Percentiles rank a stretch among this genome's conserved stretches.
These are phyloP conservation scores for Acanthosepion pharaonis DNA, from an alignment of 2,888 invertebrate species.

Conservation along the genomic window DNA sequence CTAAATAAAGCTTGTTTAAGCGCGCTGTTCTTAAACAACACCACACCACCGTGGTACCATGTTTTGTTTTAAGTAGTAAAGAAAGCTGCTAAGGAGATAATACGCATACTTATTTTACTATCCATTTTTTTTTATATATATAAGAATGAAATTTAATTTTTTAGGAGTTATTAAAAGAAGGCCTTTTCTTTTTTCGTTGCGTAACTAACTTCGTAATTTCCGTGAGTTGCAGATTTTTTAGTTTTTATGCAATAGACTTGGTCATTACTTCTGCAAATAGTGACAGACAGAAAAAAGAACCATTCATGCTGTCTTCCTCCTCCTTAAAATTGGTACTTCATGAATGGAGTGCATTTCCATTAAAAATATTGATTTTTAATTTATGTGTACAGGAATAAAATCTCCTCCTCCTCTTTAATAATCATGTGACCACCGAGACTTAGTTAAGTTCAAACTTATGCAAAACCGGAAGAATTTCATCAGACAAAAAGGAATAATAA, in stretches of 20 bases:
- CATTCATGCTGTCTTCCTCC: not conserved
- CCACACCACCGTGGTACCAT: not conserved
- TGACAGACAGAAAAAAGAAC: not conserved
- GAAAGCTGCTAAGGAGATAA: not conserved
- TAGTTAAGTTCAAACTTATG: not conserved
- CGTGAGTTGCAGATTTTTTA: not conserved
- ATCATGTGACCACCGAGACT: not conserved
- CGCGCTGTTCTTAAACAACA: not conserved
- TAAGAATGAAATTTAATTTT: not conserved
- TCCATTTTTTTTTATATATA: not conserved
- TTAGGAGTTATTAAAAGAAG: not conserved
- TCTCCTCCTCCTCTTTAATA: not conserved
- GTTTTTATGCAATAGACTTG: not conserved
- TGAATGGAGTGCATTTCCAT: conserved; percentile 6
- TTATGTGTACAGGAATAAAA: not conserved
- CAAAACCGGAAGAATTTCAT: not conserved
- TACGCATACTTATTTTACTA: not conserved
- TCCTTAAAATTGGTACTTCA: not conserved
- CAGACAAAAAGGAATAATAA: not conserved
- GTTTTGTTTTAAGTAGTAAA: not conserved
- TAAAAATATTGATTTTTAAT: not conserved
- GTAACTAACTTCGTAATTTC: not conserved
- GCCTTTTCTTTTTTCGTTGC: not conserved
- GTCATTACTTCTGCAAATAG: not conserved
- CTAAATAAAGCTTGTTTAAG: not conserved